Percentiles rank a stretch among this genome's conserved stretches.
These are phyloP conservation scores for Chydorus sphaericus DNA, from an alignment of 2,888 invertebrate species.

Conservation along the genomic window DNA sequence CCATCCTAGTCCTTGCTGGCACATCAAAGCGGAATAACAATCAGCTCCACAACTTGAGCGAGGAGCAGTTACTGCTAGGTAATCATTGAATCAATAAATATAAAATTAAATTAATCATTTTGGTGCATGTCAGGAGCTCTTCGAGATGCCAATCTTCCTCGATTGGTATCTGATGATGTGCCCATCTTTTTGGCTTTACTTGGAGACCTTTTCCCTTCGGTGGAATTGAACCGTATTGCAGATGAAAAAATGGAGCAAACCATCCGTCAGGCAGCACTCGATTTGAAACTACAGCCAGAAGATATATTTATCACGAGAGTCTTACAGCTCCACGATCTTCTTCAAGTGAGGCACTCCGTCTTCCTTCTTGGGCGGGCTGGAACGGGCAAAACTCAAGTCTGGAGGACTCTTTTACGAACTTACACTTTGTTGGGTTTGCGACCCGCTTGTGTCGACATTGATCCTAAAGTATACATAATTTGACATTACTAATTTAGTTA, in stretches of 20 bases:
- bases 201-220: conserved; percentile 84
- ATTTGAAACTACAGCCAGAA: conserved; percentile 80
- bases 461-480: conserved; percentile 52
- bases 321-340: conserved; percentile 82
- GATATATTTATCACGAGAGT: conserved; percentile 88
- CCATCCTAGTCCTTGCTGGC: conserved; percentile 88
- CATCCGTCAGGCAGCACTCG: conserved; percentile 83
- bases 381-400: conserved; percentile 89
- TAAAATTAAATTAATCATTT: background rate
- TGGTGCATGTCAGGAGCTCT: conserved; percentile 45
- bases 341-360: conserved; percentile 92
- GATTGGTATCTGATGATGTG: conserved; percentile 84
- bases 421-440: conserved; percentile 80
- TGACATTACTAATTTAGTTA: background rate
- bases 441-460: conserved; percentile 79
- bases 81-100: background rate
- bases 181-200: conserved; percentile 95
- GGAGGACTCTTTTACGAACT: conserved; percentile 81
- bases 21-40: conserved; percentile 56
- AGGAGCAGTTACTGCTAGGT: conserved; percentile 88
- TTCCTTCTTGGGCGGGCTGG: conserved; percentile 89
- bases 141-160: conserved; percentile 90
- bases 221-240: conserved; percentile 87
- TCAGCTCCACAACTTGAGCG: conserved; percentile 38
- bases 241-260: conserved; percentile 87